Base-by-base conservation (phyloP, 2,888 invertebrate species). In the Cremastinae sp. region DNA sequence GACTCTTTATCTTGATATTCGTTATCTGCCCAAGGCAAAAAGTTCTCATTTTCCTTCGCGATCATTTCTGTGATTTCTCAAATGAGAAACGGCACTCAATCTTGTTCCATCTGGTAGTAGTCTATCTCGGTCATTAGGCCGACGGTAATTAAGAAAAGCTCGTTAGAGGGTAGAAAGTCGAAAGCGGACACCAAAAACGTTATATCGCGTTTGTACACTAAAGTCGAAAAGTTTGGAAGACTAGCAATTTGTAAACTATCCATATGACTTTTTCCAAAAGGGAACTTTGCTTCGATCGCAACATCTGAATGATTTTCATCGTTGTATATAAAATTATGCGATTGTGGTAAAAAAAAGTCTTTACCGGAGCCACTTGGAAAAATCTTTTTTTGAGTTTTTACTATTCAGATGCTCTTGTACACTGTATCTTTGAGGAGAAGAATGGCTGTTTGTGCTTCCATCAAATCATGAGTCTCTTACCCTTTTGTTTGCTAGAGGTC, bases 111-210 rank as follows among this genome's bases (percentile, higher is more conserved):
- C 70, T 55, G 43, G 20, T 64, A 59, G 28, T 41, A 43, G 70
- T 70, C 77, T 66, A 74, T 77, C 65, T 74, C 35, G 61, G 70
- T 43, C 77, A 74, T 77, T 77, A 70, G 73, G 56, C 65, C 65
- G 64, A 59, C 64, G 68, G 69, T 77, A 77, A 77, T 77, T 77
- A 74, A 69, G 73, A 39, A 74, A 70, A 77, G 70, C 74, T 77
- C 77, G 77, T 77, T 77, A 65, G 28, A 28, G 69, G 65, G 55
- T 14, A 41, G 49, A n/a, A 65, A 61, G 59, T 28, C 41, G 49
- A 55, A 75, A 70, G 62, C 69, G 51, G 41, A 59, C 58, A 49
- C 39, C 69, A 51, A 61, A n/a, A n/a, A 61, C 61, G 22, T 51
- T 14, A n/a, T 35, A 43, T 16, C 0, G 9, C 51, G 43, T 43